A percentile compares a stretch with the other conserved stretches of the same genome.
These are phyloP conservation scores for Cephonodes hylas DNA, from an alignment of 2,888 invertebrate species.

Conservation along the genomic window DNA sequence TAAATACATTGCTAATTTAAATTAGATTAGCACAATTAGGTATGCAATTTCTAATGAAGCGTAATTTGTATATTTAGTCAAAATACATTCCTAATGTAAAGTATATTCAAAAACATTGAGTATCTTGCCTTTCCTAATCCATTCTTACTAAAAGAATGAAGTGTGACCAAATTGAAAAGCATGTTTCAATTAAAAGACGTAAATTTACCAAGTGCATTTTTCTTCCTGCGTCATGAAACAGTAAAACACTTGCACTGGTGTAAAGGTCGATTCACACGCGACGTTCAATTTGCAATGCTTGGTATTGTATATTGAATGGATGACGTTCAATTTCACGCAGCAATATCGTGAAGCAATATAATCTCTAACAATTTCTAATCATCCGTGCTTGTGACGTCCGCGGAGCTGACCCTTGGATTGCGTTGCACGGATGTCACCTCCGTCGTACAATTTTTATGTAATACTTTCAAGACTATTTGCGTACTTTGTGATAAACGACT, in stretches of 20 bases:
- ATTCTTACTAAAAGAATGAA: too few species aligned
- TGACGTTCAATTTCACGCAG: conserved; percentile 34
- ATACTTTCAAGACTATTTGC: neutral
- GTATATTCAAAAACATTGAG: too few species aligned
- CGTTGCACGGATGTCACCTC: neutral
- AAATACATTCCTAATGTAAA: too few species aligned
- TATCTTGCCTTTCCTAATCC: too few species aligned
- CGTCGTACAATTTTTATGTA: neutral
- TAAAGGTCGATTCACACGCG: neutral
- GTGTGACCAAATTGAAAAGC: too few species aligned
- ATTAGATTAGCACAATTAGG: too few species aligned
- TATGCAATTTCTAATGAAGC: too few species aligned
- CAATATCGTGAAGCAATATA: conserved; percentile 27
- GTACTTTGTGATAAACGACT: too few species aligned
- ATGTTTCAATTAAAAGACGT: too few species aligned
- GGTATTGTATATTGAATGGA: conserved; percentile 21
- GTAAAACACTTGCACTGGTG: neutral
- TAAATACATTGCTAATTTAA: too few species aligned
- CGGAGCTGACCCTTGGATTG: conserved; percentile 32
- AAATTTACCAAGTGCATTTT: too few species aligned
- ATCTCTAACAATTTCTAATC: conserved; percentile 23
- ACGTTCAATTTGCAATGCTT: neutral
- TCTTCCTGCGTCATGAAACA: neutral
- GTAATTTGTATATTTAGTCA: too few species aligned
- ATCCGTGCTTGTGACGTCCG: conserved; percentile 25